phyloP scores from a whole-genome alignment of 2,797 vertebrate genomes.

The Perodicticus potto region DNA sequence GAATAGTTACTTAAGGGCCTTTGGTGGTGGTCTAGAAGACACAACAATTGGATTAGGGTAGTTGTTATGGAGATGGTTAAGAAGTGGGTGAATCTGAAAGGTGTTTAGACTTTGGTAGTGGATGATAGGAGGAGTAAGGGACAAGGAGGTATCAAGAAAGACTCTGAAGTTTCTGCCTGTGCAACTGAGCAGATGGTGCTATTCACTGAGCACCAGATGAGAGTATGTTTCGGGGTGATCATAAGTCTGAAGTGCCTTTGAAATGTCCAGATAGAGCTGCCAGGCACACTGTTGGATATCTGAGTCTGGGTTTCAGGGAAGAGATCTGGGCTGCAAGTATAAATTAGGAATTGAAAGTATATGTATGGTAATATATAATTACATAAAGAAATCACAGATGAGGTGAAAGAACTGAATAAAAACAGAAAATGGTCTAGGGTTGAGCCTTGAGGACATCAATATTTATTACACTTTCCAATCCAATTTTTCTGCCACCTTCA shows the following conservation, averaged over 20 bases:
- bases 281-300: not conserved
- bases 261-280: not conserved
- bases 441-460: not conserved
- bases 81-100: not conserved
- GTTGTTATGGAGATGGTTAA: not conserved
- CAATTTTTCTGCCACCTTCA: too few relatives aligned
- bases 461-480: not conserved
- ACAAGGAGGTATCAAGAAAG: not conserved
- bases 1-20: not conserved
- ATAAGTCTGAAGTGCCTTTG: not conserved
- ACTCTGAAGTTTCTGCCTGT: not conserved
- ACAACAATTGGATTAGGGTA: not conserved
- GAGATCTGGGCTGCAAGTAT: not conserved
- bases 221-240: not conserved
- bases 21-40: not conserved
- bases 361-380: not conserved
- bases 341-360: not conserved
- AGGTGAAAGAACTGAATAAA: not conserved
- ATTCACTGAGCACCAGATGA: not conserved
- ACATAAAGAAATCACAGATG: not conserved
- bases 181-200: not conserved
- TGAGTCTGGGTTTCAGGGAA: not conserved
- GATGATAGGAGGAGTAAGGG: not conserved
- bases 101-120: not conserved
- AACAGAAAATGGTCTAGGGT: not conserved